These are phyloP conservation scores for Prinia subflava DNA, from an alignment of 2,113 vertebrate genomes.

Conservation along the genomic window DNA sequence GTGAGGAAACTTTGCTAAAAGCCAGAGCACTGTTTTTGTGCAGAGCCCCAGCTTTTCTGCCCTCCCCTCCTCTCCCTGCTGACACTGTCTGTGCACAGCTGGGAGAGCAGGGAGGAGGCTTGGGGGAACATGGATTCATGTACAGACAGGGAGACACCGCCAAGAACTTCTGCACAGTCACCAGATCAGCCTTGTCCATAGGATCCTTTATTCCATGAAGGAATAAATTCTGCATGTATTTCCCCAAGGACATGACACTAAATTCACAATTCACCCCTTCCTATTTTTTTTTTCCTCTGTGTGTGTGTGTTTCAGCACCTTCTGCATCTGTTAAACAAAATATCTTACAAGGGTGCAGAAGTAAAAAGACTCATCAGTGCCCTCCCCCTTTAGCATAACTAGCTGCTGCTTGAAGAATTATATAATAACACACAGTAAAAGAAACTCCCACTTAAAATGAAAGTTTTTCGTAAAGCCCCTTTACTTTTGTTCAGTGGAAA, in stretches of 20 bases:
- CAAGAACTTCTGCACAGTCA: not conserved
- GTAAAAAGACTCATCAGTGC: not conserved
- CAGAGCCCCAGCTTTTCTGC: not conserved
- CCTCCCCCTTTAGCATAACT: not conserved
- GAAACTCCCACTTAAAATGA: not conserved
- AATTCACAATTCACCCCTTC: not conserved
- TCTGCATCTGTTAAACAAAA: not conserved
- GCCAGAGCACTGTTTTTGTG: not conserved
- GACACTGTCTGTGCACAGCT: not conserved
- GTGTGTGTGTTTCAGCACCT: not conserved
- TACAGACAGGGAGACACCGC: not conserved
- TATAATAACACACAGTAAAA: not conserved
- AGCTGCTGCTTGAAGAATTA: not conserved
- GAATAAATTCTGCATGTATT: not conserved
- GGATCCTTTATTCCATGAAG: not conserved
- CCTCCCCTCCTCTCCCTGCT: not conserved
- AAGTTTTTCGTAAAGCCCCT: slow-evolving; percentile 5
- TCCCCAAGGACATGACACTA: not conserved
- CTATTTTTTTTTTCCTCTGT: not conserved
- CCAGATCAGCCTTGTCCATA: not conserved
- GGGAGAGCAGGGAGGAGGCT: not conserved
- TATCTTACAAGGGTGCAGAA: not conserved
- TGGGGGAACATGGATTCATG: not conserved
- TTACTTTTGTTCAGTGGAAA: slow-evolving; percentile 48
- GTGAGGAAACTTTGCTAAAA: not conserved